Base-by-base conservation (phyloP, 2,113 vertebrate genomes). In the Macaca nemestrina region DNA sequence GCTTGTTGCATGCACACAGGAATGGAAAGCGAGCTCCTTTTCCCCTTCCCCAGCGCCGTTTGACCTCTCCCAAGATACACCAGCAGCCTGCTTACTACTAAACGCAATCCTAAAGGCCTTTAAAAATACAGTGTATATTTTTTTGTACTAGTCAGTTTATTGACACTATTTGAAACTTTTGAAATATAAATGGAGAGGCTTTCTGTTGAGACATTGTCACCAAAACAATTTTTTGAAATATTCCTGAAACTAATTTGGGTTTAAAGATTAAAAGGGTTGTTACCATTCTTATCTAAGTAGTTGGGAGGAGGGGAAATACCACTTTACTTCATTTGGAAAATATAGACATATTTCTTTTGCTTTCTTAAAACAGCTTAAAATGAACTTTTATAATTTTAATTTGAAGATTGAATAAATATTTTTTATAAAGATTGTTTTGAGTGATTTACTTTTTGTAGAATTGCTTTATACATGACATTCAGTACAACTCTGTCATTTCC, bases 1-100 rank as follows among this genome's bases (percentile, higher is more conserved):
- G 99, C 99, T 99, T 99, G 99, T 99, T 99, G 99, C 99, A 99
- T 99, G 99, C 99, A 98, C 98, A 99, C 99, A 99, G 99, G 99
- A 99, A 99, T 99, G 99, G 99, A 99, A 99, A 99, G 98, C 98
- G 97, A 99, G 97, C 99, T 99, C 98, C 99, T 98, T 99, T 99
- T 97, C 98, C 97, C 99, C 99, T 98, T 99, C 98, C 99, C 99
- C 99, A 99, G 96, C 99, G 98, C 97, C 99, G 98, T 98, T 98
- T 99, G 99, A 99, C 98, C 98, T 99, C 99, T 99, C 98, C 99
- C 98, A 99, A 99, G 99, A 99, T 97, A 98, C 98, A 99, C 98
- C 99, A 99, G 98, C 99, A 99, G 98, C 98, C 99, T 99, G 98
- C 99, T 98, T 99, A 99, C 99, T 99, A 98, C 98, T 99, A 99